phyloP scores from a whole-genome alignment of 2,113 vertebrate genomes.

The Ciconia stormi region DNA sequence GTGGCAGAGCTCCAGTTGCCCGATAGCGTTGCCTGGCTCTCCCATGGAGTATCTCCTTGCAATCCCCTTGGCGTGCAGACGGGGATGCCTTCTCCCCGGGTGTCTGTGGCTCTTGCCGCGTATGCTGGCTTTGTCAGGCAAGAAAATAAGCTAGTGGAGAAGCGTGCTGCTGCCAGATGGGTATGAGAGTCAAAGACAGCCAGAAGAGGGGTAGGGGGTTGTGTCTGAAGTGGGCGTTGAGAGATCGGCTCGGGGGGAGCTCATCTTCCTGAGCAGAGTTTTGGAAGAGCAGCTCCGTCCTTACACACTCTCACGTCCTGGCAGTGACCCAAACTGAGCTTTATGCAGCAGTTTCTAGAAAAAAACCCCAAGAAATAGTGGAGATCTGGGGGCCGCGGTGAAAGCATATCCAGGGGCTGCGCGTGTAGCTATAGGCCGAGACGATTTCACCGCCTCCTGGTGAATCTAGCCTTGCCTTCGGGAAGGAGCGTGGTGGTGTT shows the following conservation, averaged over 20 bases:
- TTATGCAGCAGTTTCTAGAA: constrained; percentile 4
- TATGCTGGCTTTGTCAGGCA: neutral
- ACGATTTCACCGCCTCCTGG: neutral
- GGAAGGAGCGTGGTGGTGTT: neutral
- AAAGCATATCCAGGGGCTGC: neutral
- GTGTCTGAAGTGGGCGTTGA: neutral
- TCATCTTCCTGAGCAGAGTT: neutral
- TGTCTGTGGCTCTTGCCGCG: neutral
- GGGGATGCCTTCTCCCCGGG: neutral
- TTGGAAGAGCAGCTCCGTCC: neutral
- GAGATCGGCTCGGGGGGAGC: neutral
- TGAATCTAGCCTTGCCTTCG: neutral
- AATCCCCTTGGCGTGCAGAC: neutral
- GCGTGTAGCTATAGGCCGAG: neutral
- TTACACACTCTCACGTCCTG: neutral
- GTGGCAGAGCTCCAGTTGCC: neutral
- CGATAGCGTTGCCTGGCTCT: neutral
- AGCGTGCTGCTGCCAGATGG: neutral
- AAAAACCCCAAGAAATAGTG: neutral
- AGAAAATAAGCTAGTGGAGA: neutral
- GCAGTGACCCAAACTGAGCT: constrained; percentile 23
- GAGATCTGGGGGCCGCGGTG: neutral
- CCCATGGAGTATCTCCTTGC: neutral
- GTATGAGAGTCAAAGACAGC: neutral
- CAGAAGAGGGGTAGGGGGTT: neutral